These are phyloP conservation scores for Hormaphis cornu DNA, from an alignment of 1,140 invertebrate genomes.

Conservation along the genomic window DNA sequence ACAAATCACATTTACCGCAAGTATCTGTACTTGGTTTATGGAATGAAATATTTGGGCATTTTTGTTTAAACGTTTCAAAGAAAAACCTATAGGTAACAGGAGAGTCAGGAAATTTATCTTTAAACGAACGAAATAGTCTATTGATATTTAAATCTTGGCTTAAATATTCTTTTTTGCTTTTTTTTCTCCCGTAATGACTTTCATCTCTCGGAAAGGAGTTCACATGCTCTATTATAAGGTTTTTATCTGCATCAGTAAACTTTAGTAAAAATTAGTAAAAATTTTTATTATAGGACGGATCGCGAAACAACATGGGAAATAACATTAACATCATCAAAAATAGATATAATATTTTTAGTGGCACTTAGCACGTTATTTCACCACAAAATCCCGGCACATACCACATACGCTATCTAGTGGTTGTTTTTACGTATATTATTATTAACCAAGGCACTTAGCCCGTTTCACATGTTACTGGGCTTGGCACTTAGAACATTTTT, in stretches of 20 bases:
- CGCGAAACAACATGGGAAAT: no score
- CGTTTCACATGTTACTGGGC: no score
- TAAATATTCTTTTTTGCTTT: constrained; percentile 1
- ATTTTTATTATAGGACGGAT: no score
- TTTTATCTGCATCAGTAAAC: constrained; percentile 1
- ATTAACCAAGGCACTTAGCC: no score
- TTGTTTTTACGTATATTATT: no score
- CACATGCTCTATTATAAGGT: constrained; percentile 1
- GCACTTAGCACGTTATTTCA: no score
- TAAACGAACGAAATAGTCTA: neutral
- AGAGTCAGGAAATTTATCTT: constrained; percentile 8
- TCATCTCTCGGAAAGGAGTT: constrained; percentile 3
- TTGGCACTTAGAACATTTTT: no score
- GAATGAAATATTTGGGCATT: neutral
- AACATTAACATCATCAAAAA: no score
- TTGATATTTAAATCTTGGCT: constrained; percentile 1
- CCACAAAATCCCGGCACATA: no score
- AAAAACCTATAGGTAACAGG: constrained; percentile 37
- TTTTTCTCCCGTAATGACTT: constrained; percentile 3
- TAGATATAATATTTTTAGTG: no score
- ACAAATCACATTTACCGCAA: neutral
- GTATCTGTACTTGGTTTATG: neutral
- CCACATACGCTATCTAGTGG: no score
- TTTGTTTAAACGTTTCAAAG: constrained; percentile 44
- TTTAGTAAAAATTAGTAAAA: no score